Percentiles rank a stretch among this genome's conserved stretches.
Conservation (phyloP, 2,113 vertebrate genomes). For the Equus quagga region DNA sequence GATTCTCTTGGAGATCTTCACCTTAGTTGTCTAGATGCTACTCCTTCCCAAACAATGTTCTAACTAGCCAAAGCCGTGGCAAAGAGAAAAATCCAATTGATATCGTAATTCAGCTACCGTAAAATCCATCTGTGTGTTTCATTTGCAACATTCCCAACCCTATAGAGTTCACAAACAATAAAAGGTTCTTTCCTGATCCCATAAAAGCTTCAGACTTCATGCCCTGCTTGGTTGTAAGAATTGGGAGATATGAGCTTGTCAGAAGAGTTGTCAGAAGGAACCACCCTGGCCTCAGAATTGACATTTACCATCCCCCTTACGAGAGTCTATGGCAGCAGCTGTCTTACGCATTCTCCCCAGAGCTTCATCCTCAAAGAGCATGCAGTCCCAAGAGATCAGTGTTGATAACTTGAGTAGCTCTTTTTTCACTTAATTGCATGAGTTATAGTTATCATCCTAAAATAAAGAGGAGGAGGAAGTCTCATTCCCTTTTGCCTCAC, state of each 20-base stretch:
- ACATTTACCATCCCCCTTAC: background rate
- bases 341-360: background rate
- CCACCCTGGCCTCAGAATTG: background rate
- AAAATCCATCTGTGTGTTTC: background rate
- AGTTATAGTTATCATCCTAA: background rate
- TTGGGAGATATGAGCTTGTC: background rate
- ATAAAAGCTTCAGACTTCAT: background rate
- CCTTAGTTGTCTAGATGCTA: background rate
- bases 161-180: background rate
- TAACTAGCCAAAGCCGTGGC: background rate
- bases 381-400: background rate
- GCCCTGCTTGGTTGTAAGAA: slow-evolving; percentile 22
- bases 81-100: background rate
- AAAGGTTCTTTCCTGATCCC: background rate
- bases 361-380: background rate
- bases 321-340: background rate
- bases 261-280: slow-evolving; percentile 27
- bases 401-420: background rate
- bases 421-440: background rate
- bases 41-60: background rate
- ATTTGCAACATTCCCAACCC: background rate
- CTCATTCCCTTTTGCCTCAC: background rate
- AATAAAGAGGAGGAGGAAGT: background rate
- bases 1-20: background rate
- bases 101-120: background rate